phyloP scores from a whole-genome alignment of 2,113 vertebrate species.

The Entosphenus tridentatus region DNA sequence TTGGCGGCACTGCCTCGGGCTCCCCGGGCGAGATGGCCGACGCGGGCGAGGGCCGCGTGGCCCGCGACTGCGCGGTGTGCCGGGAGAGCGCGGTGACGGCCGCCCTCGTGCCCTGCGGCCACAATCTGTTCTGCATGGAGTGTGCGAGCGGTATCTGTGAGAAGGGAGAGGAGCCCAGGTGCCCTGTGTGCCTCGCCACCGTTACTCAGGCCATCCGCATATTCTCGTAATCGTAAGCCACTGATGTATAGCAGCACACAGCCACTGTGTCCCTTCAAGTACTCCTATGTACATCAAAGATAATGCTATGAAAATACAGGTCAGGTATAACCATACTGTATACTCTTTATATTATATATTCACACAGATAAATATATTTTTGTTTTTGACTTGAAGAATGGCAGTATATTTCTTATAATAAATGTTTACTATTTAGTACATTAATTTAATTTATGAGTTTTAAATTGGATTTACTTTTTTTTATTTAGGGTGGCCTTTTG shows the following conservation, averaged over 20 bases:
- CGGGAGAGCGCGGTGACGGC: slow-evolving; percentile 80
- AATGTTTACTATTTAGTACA: slow-evolving; percentile 6
- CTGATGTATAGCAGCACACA: too few relatives aligned
- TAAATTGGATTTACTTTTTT: slow-evolving; percentile 1
- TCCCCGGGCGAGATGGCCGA: slow-evolving; percentile 30
- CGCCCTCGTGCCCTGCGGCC: slow-evolving; percentile 69
- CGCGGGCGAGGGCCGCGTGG: slow-evolving; percentile 2
- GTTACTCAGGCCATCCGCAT: slow-evolving; percentile 92
- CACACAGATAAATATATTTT: slow-evolving; percentile 6
- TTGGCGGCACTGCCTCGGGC: slow-evolving; percentile 8
- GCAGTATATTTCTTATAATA: slow-evolving; percentile 7
- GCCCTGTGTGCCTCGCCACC: slow-evolving; percentile 63
- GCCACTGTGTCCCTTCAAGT: too few relatives aligned
- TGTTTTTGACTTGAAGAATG: slow-evolving; percentile 7
- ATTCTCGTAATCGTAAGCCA: slow-evolving; percentile 47
- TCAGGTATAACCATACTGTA: not conserved
- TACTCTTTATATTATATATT: slow-evolving; percentile 6
- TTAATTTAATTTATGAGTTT: slow-evolving; percentile 5
- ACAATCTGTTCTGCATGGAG: slow-evolving; percentile 98
- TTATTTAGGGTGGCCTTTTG: slow-evolving; percentile 5
- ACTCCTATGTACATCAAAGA: too few relatives aligned
- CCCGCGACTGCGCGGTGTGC: slow-evolving; percentile 63
- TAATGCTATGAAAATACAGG: too few relatives aligned
- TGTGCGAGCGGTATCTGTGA: slow-evolving; percentile 78
- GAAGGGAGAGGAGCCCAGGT: slow-evolving; percentile 42